phyloP scores from a whole-genome alignment of 1,140 invertebrate species.

The Oreohelix idahoensis region DNA sequence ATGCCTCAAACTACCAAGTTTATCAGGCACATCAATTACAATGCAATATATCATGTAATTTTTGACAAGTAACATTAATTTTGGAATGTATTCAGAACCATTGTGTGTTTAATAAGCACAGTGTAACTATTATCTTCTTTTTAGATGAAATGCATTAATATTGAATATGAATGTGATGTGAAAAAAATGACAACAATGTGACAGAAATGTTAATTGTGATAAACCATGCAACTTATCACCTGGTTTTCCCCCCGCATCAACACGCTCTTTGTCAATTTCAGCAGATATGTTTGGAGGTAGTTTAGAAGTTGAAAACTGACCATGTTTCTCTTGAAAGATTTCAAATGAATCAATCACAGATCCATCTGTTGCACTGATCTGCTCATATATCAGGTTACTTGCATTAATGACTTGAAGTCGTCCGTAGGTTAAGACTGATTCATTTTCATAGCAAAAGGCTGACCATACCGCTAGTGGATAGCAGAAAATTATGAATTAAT shows the following conservation, averaged over 20 bases:
- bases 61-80: too few relatives aligned
- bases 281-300: conserved; percentile 43
- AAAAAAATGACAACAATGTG: too few relatives aligned
- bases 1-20: too few relatives aligned
- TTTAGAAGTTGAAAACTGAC: conserved; percentile 44
- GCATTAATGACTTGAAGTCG: conserved; percentile 84
- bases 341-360: conserved; percentile 56
- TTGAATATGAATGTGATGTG: too few relatives aligned
- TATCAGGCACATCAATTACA: too few relatives aligned
- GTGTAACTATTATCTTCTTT: too few relatives aligned
- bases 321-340: conserved; percentile 57
- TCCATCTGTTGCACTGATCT: conserved; percentile 79
- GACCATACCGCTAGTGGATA: conserved; percentile 53
- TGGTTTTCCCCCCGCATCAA: conserved; percentile 35
- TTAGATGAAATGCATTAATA: too few relatives aligned
- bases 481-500: neutral
- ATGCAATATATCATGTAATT: too few relatives aligned
- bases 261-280: conserved; percentile 48
- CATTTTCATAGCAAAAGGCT: conserved; percentile 76
- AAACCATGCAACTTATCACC: neutral
- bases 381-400: conserved; percentile 91
- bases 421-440: conserved; percentile 84
- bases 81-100: too few relatives aligned
- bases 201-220: neutral
- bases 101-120: too few relatives aligned